Base-by-base conservation (phyloP, 2,888 invertebrate species). In the Platycheirus albimanus region DNA sequence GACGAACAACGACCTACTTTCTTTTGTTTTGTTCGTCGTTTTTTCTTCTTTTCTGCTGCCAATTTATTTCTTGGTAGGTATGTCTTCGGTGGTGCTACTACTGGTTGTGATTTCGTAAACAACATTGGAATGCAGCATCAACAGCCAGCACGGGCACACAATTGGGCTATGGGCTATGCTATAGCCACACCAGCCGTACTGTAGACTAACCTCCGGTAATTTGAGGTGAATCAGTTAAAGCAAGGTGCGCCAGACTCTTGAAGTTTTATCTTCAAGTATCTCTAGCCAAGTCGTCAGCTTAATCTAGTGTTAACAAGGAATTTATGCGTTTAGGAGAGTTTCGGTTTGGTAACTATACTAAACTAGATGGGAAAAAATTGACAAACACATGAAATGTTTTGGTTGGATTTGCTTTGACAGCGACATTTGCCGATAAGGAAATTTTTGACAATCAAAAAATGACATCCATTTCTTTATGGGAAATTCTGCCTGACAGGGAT, bases 111-210 rank as follows among this genome's bases (percentile, higher is more conserved):
- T 77, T 83, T 83, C 78, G 78, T 83, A 69, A 83, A 77, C 81
- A 81, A 77, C 78, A 78, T 83, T 63, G 78, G 83, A 81, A 81
- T 72, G 81, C 71, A 77, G 77, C 81, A 77, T 83, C 77, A 83
- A 69, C 33, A 43, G 52, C 64, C 58, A 51, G 36, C 64, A 20
- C n/a, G 7, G 43, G 28, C 58, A 30, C 11, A 43, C 63, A 7
- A n/a, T n/a, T n/a, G n/a, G n/a, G n/a, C n/a, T n/a, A n/a, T n/a
- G n/a, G n/a, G n/a, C n/a, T n/a, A n/a, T n/a, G n/a, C n/a, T n/a
- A n/a, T n/a, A 70, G 36, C 13, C 58, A 33, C 41, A 63, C 54
- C 28, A 19, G 54, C 3, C 28, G 54, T 20, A 33, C 24, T 24
- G 24, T 24, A 6, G n/a, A 70, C 20, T 41, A 19, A 33, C 24